phyloP scores from a whole-genome alignment of 2,797 vertebrate species.

The Graptemys geographica region DNA sequence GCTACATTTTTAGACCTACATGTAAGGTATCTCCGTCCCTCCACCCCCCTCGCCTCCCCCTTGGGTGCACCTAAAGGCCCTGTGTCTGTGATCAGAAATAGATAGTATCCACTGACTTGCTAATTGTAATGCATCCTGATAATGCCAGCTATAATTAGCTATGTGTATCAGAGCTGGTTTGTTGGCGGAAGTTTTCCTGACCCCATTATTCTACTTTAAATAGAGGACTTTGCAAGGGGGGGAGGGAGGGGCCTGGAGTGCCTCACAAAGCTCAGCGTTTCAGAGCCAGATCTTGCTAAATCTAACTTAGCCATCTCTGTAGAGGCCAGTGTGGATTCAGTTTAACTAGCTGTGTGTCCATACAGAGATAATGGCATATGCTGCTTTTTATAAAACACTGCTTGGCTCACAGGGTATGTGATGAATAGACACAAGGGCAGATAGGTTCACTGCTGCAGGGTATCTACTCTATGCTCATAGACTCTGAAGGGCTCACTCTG shows the following conservation, averaged over 20 bases:
- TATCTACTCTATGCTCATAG: rapidly evolving
- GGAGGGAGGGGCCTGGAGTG: neutral
- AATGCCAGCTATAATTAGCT: conserved; percentile 64
- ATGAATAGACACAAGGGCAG: rapidly evolving
- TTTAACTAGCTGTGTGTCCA: rapidly evolving
- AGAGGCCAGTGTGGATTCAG: neutral
- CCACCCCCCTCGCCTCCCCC: conserved; percentile 20
- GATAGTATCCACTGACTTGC: conserved; percentile 22
- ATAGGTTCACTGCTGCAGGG: neutral
- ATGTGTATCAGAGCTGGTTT: neutral
- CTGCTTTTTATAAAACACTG: rapidly evolving
- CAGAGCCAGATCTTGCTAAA: neutral
- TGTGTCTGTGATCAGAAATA: conserved; percentile 31
- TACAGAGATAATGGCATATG: rapidly evolving
- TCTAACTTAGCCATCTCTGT: neutral
- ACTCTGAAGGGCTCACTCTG: rapidly evolving
- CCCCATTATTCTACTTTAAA: conserved; percentile 33
- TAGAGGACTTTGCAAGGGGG: neutral
- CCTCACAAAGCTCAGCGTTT: neutral
- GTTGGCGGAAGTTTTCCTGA: conserved; percentile 46
- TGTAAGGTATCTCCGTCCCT: neutral
- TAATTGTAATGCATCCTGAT: conserved; percentile 59
- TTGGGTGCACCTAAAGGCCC: neutral
- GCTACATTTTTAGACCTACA: neutral
- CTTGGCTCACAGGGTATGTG: rapidly evolving